A percentile compares a stretch with the other conserved stretches of the same genome.
These are phyloP conservation scores for Drosophila monieri DNA, from an alignment of 2,888 invertebrate genomes.

Conservation along the genomic window DNA sequence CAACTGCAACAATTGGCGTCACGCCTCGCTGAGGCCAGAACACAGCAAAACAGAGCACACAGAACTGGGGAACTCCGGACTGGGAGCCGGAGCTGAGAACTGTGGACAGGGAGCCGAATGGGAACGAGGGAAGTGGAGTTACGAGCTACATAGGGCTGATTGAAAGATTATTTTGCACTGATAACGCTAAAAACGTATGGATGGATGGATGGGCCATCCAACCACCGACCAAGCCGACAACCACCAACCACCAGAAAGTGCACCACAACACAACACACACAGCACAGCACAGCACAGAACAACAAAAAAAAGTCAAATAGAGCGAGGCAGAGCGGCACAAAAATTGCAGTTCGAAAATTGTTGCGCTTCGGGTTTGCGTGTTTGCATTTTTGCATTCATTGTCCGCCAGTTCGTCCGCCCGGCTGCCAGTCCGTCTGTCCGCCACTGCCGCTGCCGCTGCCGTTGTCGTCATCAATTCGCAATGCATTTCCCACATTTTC, in stretches of 20 bases:
- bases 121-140: constrained; percentile 33
- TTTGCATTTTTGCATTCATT: constrained; percentile 69
- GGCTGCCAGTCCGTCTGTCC: constrained; percentile 10
- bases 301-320: constrained; percentile 67
- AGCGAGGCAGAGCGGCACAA: constrained; percentile 62
- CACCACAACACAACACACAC: constrained; percentile 2
- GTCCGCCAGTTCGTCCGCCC: constrained; percentile 36
- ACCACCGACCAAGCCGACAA: neutral
- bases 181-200: constrained; percentile 80
- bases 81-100: neutral
- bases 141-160: constrained; percentile 65
- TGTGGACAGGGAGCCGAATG: neutral
- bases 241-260: neutral
- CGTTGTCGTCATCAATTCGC: constrained; percentile 67
- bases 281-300: neutral
- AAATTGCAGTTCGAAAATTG: constrained; percentile 76
- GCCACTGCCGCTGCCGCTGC: constrained; percentile 21
- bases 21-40: constrained; percentile 71
- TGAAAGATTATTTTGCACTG: constrained; percentile 83
- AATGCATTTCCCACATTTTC: constrained; percentile 75
- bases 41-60: constrained; percentile 42
- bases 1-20: constrained; percentile 70
- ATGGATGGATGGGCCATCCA: constrained; percentile 47
- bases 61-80: constrained; percentile 1
- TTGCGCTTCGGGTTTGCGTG: constrained; percentile 77